Evolutionary conservation across 2,797 vertebrate species (phyloP), one percentile per base, ranked within the genome.

Genomic region (Crotalus adamanteus): DNA sequence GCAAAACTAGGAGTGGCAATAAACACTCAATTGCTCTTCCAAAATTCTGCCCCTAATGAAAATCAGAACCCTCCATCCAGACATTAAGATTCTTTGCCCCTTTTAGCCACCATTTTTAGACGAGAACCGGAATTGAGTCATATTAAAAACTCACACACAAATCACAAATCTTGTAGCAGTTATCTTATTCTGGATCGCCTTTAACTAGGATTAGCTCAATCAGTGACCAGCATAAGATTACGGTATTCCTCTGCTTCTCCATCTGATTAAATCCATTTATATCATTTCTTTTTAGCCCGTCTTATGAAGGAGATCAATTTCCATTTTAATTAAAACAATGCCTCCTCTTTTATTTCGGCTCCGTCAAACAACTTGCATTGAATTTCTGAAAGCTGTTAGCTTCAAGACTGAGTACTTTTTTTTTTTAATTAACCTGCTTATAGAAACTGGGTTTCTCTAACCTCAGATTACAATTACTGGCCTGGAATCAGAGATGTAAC

Each of bases 241-340:
- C n/a, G 16, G 65, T 69, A 93, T 92, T 94, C 92, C 93, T 28
- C 3, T 18, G 91, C 85, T 91, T 93, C 94, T 0, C 92, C 88
- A 3, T 94, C 94, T 95, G 95, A 97, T 96, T 95, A 96, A 96
- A 94, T 96, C 95, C 94, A 95, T 96, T 96, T 95, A 92, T 92
- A 60, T 95, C 91, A 97, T 97, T 97, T 97, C 96, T 96, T 97
- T 97, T 95, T 87, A 91, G 93, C 92, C 93, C 95, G 97, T 97
- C 94, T 94, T 90, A 94, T 97, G 96, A 96, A 93, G 78, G 92
- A 95, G 95, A 97, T 97, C 95, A 83, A 97, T 97, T 96, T 94
- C 92, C 86, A 97, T 96, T 97, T 97, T 95, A 97, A 96, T 94
- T 93, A 97, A 94, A 96, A 96, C 31, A 0, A 59, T 92, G 61